Percentiles rank a stretch among this genome's conserved stretches.
These are phyloP conservation scores for Hucho hucho DNA, from an alignment of 2,113 vertebrate genomes.

Conservation along the genomic window DNA sequence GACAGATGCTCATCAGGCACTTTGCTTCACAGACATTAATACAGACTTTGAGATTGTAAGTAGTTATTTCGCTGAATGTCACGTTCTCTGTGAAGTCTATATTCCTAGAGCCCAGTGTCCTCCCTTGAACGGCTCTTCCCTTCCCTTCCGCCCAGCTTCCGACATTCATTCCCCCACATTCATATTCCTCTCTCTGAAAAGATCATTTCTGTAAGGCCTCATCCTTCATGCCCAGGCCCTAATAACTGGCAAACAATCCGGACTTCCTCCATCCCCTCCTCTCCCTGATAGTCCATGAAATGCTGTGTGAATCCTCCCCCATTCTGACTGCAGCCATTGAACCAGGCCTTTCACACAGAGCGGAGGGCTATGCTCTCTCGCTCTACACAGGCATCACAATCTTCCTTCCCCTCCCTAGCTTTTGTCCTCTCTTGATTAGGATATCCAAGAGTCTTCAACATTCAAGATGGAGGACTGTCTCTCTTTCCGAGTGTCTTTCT, in stretches of 20 bases:
- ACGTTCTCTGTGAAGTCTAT: too few species aligned
- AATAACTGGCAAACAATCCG: neutral
- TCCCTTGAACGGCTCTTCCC: too few species aligned
- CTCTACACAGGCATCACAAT: too few species aligned
- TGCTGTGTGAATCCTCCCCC: too few species aligned
- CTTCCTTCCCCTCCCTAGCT: slow-evolving; percentile 6
- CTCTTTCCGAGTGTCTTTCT: neutral
- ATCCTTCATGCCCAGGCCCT: slow-evolving; percentile 7
- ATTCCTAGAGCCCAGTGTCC: too few species aligned
- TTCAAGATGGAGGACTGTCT: neutral
- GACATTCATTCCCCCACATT: neutral
- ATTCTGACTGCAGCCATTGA: too few species aligned
- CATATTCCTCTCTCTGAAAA: neutral
- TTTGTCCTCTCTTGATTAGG: slow-evolving; percentile 29
- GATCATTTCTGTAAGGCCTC: neutral
- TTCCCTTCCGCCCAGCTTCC: too few species aligned
- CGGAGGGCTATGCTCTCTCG: neutral
- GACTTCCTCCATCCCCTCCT: neutral
- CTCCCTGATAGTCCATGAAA: neutral
- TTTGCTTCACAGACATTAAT: too few species aligned
- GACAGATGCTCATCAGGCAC: too few species aligned
- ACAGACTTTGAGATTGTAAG: too few species aligned
- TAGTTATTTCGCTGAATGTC: too few species aligned
- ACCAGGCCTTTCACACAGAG: neutral
- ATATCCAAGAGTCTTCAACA: slow-evolving; percentile 4